phyloP scores from a whole-genome alignment of 2,888 invertebrate genomes.

The Watsonalla cultraria region DNA sequence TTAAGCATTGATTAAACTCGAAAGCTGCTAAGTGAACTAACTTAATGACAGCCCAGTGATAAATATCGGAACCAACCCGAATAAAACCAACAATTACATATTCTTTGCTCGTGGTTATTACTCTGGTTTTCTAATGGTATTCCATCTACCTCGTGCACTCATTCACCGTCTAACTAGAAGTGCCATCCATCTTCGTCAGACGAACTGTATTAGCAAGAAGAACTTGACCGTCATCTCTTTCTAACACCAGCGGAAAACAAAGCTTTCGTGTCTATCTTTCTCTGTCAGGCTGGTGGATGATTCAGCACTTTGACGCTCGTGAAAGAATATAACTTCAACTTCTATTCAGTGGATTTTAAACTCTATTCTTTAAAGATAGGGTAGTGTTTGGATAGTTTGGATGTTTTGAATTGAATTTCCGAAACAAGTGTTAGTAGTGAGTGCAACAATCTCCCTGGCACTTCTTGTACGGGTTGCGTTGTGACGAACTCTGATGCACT shows the following conservation, averaged over 20 bases:
- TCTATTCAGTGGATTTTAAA: slow-evolving; percentile 15
- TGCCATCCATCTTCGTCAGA: slow-evolving; percentile 73
- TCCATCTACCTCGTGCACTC: slow-evolving; percentile 41
- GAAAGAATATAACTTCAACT: slow-evolving; percentile 40
- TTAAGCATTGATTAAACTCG: no score
- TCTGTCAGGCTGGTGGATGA: slow-evolving; percentile 57
- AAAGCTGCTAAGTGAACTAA: neutral
- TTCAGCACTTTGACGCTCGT: slow-evolving; percentile 50
- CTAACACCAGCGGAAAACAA: slow-evolving; percentile 27
- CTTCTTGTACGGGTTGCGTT: slow-evolving; percentile 46
- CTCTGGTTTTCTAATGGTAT: slow-evolving; percentile 27
- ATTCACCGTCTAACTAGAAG: slow-evolving; percentile 57
- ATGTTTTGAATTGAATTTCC: slow-evolving; percentile 52
- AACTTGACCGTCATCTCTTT: slow-evolving; percentile 43
- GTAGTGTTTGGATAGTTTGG: slow-evolving; percentile 16
- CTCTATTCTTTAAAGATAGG: slow-evolving; percentile 3
- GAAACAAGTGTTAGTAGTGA: slow-evolving; percentile 59
- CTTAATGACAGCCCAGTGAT: neutral
- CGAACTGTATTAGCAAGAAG: slow-evolving; percentile 64
- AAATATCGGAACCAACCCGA: neutral
- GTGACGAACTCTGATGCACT: slow-evolving; percentile 39
- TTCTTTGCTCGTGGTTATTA: slow-evolving; percentile 9
- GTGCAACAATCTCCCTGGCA: slow-evolving; percentile 56
- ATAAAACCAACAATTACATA: slow-evolving; percentile 1
- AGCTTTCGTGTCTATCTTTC: slow-evolving; percentile 36